Evolutionary conservation across 2,797 vertebrate genomes (phyloP), one percentile per base, ranked within the genome.

Genomic region (Dermochelys coriacea): DNA sequence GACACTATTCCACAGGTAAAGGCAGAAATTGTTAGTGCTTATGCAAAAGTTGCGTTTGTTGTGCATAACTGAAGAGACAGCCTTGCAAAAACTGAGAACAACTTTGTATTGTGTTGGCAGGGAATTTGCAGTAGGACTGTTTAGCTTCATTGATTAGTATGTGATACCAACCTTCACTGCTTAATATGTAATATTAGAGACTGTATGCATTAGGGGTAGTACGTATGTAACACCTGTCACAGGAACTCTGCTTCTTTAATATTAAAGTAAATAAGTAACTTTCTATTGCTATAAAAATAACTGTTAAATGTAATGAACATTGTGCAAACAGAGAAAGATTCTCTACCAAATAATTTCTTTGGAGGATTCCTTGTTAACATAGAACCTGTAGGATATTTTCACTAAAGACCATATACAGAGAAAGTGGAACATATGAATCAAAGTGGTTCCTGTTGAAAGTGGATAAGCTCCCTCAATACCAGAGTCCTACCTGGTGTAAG

Each of bases 1-100:
- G 95, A 97, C 57, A 59, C 86, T 51, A 94, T 96, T 68, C 97
- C 95, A 45, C 96, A 97, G 97, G 97, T 97, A 97, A 97, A 94
- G 21, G 49, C 91, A 90, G 54, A 59, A 81, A 74, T 18, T 51
- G 68, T 31, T 90, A 0, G 1, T 51, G 78, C 68, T 97, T n/a
- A 12, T 0, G 57, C 90, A 84, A n/a, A 80, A 84, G 84, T 71
- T 80, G 51, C 81, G 5, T 95, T 91, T 16, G 50, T 16, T 86
- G 82, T 75, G 89, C 0, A 0, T 8, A 50, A 61, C 80, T 64
- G 92, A 75, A 50, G 61, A 54, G 85, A 3, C 5, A 89, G 61
- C 83, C n/a, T n/a, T 12, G 6, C 57, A 78, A 85, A 23, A 89
- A 21, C 2, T 3, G 52, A 57, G 49, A 52, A 49, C 5, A 54